Conservation (phyloP, 2,888 invertebrate species). For the Empis livida region DNA sequence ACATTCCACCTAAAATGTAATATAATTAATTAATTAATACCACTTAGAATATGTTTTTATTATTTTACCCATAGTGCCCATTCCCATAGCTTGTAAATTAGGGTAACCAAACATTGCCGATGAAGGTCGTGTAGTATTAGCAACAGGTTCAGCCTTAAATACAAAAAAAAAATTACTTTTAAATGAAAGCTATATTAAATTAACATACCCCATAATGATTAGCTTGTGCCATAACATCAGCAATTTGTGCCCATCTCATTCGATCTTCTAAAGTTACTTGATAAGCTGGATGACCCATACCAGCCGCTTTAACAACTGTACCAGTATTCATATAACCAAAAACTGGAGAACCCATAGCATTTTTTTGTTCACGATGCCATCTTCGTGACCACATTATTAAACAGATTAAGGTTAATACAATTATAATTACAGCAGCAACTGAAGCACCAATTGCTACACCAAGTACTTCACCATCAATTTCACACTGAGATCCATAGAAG, state of each 20-base stretch:
- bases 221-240: conserved; percentile 76
- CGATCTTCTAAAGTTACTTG: conserved; percentile 64
- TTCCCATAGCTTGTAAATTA: conserved; percentile 36
- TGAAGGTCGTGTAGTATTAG: conserved; percentile 57
- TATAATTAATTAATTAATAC: neutral
- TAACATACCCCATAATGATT: conserved; percentile 68
- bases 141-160: conserved; percentile 54
- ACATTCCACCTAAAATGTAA: conserved; percentile 35
- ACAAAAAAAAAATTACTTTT: conserved; percentile 2
- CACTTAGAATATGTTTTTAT: neutral
- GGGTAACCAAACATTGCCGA: conserved; percentile 78
- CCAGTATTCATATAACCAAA: conserved; percentile 76
- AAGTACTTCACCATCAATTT: conserved; percentile 83
- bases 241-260: conserved; percentile 78
- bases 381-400: conserved; percentile 86
- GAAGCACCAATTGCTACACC: conserved; percentile 86
- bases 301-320: conserved; percentile 53
- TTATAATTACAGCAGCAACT: conserved; percentile 77
- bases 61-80: conserved; percentile 25
- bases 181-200: neutral
- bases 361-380: conserved; percentile 82
- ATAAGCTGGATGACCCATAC: conserved; percentile 59
- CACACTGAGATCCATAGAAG: conserved; percentile 79
- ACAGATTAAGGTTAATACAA: conserved; percentile 72
- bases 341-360: conserved; percentile 63